These are phyloP conservation scores for Epistrophella euchroma DNA, from an alignment of 2,888 invertebrate species.

Conservation along the genomic window DNA sequence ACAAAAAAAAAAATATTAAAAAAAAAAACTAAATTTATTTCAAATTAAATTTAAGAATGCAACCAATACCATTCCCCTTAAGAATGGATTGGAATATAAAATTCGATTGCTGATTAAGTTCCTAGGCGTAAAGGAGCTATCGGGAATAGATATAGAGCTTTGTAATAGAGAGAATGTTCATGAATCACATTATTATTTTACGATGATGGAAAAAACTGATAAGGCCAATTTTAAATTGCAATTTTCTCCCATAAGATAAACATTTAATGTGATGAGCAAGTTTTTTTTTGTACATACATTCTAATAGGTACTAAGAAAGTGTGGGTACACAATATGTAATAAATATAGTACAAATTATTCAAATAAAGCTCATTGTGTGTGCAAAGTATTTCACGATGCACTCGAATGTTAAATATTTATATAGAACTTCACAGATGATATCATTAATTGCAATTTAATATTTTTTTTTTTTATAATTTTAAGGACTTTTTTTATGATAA, in stretches of 20 bases:
- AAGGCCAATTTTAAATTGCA: slow-evolving; percentile 2
- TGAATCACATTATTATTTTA: slow-evolving; percentile 9
- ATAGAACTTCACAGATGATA: no score
- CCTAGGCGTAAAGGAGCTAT: background rate
- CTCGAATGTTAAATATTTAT: no score
- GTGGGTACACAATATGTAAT: background rate
- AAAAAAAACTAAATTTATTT: background rate
- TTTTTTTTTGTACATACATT: background rate
- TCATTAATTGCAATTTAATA: no score
- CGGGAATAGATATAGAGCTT: background rate
- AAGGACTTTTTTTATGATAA: no score
- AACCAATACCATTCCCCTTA: background rate
- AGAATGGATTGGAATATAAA: background rate
- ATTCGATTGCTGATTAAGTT: background rate
- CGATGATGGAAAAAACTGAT: background rate
- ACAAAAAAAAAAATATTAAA: background rate
- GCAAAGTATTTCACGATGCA: no score
- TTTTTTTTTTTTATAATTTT: no score
- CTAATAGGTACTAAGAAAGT: background rate
- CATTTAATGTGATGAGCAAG: background rate
- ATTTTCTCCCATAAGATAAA: background rate
- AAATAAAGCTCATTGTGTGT: no score
- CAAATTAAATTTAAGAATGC: background rate
- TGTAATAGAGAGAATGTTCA: background rate
- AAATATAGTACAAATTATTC: background rate